Evolutionary conservation across 2,888 invertebrate genomes (phyloP).

Genomic region (Leptothorax acervorum): DNA sequence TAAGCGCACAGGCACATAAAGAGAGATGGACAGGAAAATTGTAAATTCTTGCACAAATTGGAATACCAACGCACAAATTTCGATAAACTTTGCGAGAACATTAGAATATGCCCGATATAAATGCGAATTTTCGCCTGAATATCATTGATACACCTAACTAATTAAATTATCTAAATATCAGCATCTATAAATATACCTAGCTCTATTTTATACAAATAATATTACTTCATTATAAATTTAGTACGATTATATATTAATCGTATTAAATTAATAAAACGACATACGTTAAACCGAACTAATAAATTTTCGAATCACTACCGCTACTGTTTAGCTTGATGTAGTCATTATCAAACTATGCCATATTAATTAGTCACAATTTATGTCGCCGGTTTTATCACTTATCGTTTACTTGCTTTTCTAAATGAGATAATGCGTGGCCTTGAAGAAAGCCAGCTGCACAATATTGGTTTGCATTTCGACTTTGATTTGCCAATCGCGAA

Average conservation of each 20-base stretch:
- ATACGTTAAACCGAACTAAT: not conserved
- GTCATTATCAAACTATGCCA: not conserved
- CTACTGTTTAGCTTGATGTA: not conserved
- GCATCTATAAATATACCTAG: not conserved
- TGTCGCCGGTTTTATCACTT: not conserved
- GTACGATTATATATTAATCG: not conserved
- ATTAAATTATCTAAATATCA: not conserved
- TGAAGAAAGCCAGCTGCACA: not conserved
- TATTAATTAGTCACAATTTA: not conserved
- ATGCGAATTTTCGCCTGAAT: not conserved
- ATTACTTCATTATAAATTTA: not conserved
- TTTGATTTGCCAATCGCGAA: not conserved
- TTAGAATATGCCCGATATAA: not conserved
- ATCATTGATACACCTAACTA: not conserved
- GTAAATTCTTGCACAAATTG: not conserved
- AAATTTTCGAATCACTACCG: not conserved
- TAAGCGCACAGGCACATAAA: not conserved
- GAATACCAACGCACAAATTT: not conserved
- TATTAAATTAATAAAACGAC: not conserved
- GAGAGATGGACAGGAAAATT: not conserved
- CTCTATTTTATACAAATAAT: not conserved
- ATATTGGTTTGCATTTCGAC: not conserved
- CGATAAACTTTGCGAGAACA: not conserved
- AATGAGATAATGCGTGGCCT: not conserved
- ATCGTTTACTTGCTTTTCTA: not conserved